Evolutionary conservation across 1,140 invertebrate genomes (phyloP), one percentile per base, ranked within the genome.

Genomic region (Scaptomyza montana): DNA sequence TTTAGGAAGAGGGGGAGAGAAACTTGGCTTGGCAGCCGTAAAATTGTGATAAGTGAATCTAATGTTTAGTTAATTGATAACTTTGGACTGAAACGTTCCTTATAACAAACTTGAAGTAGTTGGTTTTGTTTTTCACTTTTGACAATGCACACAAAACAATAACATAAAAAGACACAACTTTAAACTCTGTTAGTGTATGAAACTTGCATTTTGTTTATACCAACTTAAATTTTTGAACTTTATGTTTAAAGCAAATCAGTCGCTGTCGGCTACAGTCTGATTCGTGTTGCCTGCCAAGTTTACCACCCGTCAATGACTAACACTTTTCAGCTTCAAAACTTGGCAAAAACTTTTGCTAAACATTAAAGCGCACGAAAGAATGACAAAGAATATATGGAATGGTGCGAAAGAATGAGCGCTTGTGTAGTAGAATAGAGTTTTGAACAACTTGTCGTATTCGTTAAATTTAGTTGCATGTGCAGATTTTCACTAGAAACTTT

Each of bases 401-500:
- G 2, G 21, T 25, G 21, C 3, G 21, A 2, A 25, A 25, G 21
- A 25, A 25, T 25, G 21, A 7, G 12, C 39, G 25, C 39, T 10
- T 59, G 33, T 33, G 45, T 36, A 13, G 45, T 36, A 13, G 13
- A 53, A 13, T 47, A 62, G 28, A 68, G 25, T 51, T 43, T 1
- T 21, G 43, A n/a, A 53, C 8, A 43, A 43, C 47, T 68, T 36
- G 9, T 43, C 16, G 28, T 16, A 55, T 39, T 8, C 53, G 36
- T 7, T 33, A n/a, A 16, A 51, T 25, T 56, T 49, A 13, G 53
- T 30, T 47, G 46, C 5, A 46, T 21, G 54, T 49, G 47, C n/a
- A 47, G 39, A 39, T 43, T 36, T 47, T 57, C 63, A 39, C 59
- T 33, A 21, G 63, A 73, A 36, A 64, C 68, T 68, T 68, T 41